These are phyloP conservation scores for Hipparchia sbordonii DNA, from an alignment of 2,888 invertebrate species.

Conservation along the genomic window DNA sequence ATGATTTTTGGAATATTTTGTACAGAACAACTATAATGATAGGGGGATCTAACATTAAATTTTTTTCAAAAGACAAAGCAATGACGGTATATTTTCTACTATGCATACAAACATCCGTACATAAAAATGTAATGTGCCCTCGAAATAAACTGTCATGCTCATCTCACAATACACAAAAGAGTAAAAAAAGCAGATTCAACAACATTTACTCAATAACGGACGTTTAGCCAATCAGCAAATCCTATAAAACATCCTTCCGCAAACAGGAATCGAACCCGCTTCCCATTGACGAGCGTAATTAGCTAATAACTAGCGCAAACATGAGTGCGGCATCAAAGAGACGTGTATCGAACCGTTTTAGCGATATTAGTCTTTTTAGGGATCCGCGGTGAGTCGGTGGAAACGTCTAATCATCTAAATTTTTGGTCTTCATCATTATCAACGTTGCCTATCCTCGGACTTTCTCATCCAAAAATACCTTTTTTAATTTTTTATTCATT, in stretches of 20 bases:
- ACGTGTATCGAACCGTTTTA: conserved; percentile 38
- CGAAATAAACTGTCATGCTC: not conserved
- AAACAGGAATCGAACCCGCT: conserved; percentile 40
- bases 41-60: too few species aligned
- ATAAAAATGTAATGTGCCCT: not conserved
- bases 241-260: conserved; percentile 35
- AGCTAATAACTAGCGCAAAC: conserved; percentile 49
- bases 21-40: too few species aligned
- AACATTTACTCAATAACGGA: conserved; percentile 21
- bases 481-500: too few species aligned
- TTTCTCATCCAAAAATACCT: too few species aligned
- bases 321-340: conserved; percentile 41
- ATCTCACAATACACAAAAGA: not conserved
- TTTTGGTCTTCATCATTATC: too few species aligned
- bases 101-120: not conserved
- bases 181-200: conserved; percentile 18
- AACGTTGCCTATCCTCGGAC: too few species aligned
- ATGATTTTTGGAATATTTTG: too few species aligned
- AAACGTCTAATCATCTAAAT: not conserved
- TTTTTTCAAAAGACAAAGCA: too few species aligned
- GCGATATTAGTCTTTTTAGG: conserved; percentile 43
- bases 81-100: too few species aligned
- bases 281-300: conserved; percentile 45
- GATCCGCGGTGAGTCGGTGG: conserved; percentile 48
- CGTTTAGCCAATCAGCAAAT: conserved; percentile 38